Conservation (phyloP, 2,113 vertebrate genomes). For the Asarcornis scutulata region DNA sequence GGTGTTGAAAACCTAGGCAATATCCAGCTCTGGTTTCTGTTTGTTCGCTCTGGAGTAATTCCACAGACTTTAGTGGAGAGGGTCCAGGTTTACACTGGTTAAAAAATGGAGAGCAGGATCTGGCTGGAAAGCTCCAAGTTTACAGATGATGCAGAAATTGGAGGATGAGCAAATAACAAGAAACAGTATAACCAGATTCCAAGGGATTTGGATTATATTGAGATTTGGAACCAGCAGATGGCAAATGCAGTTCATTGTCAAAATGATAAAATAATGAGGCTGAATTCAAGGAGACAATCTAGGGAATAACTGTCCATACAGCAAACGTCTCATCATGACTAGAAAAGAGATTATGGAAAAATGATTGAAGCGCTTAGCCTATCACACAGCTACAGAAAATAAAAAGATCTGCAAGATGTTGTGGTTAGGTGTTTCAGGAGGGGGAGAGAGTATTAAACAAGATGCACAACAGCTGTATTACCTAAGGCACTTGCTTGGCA, state of each 20-base stretch:
- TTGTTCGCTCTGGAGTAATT: slow-evolving; percentile 53
- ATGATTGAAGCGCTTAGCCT: background rate
- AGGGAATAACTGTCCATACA: slow-evolving; percentile 38
- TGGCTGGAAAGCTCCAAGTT: background rate
- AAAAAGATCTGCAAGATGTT: background rate
- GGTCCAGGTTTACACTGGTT: slow-evolving; percentile 2
- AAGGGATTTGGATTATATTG: slow-evolving; percentile 27
- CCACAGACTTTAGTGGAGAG: slow-evolving; percentile 4
- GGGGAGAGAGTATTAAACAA: background rate
- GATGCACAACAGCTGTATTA: background rate
- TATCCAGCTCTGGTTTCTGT: slow-evolving; percentile 38
- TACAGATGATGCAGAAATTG: slow-evolving; percentile 22
- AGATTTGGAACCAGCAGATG: slow-evolving; percentile 15
- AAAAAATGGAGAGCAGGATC: slow-evolving; percentile 14
- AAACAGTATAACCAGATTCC: background rate
- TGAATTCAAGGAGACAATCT: slow-evolving; percentile 12
- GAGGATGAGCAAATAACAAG: slow-evolving; percentile 37
- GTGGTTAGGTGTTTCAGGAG: background rate
- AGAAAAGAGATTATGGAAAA: slow-evolving; percentile 25
- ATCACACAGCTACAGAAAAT: background rate
- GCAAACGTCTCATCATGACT: background rate
- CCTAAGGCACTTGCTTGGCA: background rate
- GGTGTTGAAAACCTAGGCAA: slow-evolving; percentile 52
- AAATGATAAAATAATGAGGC: slow-evolving; percentile 58
- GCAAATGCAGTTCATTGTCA: slow-evolving; percentile 42